These are phyloP conservation scores for Diploscapter pachys DNA, from an alignment of 1,140 invertebrate species.

Conservation along the genomic window DNA sequence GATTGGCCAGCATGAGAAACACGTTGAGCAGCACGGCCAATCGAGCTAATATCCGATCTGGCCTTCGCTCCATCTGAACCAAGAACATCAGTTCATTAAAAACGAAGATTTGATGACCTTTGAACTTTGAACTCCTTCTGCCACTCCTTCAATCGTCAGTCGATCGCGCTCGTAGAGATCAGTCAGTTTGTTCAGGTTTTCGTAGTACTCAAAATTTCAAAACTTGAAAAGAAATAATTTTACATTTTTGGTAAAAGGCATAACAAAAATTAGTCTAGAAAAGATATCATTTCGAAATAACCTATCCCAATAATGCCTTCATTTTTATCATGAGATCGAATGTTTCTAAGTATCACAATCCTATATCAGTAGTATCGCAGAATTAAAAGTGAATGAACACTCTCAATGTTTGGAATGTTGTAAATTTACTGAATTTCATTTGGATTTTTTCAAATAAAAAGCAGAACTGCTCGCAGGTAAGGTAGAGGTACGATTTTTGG, in stretches of 20 bases:
- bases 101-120: background rate
- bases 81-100: conserved; percentile 5
- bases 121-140: background rate
- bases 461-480: background rate
- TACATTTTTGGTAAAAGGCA: background rate
- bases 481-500: too few species aligned
- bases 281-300: too few species aligned
- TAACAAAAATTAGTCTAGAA: too few species aligned
- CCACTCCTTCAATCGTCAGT: background rate
- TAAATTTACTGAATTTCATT: conserved; percentile 1
- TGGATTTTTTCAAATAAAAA: background rate
- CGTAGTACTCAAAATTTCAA: conserved; percentile 8
- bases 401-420: background rate
- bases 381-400: too few species aligned
- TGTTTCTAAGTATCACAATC: too few species aligned
- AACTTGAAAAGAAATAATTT: too few species aligned
- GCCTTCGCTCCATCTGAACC: conserved; percentile 14
- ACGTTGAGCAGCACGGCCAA: conserved; percentile 27
- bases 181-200: background rate
- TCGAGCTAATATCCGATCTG: conserved; percentile 21
- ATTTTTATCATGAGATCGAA: too few species aligned
- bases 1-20: conserved; percentile 30
- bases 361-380: too few species aligned
- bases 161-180: conserved; percentile 11
- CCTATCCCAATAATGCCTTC: too few species aligned